phyloP scores from a whole-genome alignment of 2,888 invertebrate species.

The Aphidoletes aphidimyza region DNA sequence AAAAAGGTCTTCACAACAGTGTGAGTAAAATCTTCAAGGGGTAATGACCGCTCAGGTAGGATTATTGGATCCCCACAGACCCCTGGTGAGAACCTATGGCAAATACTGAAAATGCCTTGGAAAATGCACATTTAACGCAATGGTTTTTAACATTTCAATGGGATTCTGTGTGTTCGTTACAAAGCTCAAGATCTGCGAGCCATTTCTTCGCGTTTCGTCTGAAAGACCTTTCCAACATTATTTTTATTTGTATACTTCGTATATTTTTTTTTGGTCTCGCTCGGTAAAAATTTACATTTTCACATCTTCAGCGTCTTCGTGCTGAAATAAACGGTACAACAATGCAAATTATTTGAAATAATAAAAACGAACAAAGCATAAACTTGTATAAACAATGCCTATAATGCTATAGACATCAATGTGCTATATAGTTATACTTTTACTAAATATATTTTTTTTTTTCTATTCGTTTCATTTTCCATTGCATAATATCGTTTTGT shows the following conservation, averaged over 20 bases:
- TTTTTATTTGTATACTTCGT: neutral
- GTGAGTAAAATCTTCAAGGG: too few relatives aligned
- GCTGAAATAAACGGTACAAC: neutral
- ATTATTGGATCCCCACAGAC: too few relatives aligned
- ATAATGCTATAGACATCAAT: too few relatives aligned
- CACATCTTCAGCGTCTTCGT: neutral
- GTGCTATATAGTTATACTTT: neutral
- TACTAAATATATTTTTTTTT: neutral
- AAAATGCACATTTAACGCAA: neutral
- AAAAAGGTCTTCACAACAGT: too few relatives aligned
- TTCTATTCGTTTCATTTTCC: neutral
- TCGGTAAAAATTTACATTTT: neutral
- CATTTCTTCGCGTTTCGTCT: neutral
- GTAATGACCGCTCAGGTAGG: too few relatives aligned
- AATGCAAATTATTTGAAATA: neutral
- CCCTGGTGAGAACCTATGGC: too few relatives aligned
- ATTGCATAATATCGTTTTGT: constrained; percentile 17
- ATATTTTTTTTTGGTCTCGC: too few relatives aligned
- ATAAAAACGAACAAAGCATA: neutral
- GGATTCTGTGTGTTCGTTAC: neutral
- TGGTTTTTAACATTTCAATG: neutral
- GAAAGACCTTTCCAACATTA: neutral
- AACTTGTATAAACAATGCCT: constrained; percentile 20
- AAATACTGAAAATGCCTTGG: too few relatives aligned
- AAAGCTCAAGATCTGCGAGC: neutral